phyloP scores from a whole-genome alignment of 2,888 invertebrate species.

The Seira musarum region DNA sequence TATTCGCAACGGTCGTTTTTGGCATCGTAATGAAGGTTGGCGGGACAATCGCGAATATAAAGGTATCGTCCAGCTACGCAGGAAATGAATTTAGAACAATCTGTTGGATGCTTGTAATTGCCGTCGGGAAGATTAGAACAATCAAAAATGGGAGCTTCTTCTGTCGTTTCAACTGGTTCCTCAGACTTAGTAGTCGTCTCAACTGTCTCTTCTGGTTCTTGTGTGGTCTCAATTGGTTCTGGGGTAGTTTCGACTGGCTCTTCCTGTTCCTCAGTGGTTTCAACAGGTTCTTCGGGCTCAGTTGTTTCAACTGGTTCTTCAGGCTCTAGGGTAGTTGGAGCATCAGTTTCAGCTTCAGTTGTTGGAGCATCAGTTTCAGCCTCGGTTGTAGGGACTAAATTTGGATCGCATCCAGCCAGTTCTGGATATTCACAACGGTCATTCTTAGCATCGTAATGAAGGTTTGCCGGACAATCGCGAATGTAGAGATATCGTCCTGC shows the following conservation, averaged over 20 bases:
- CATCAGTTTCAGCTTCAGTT: neutral
- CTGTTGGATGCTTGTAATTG: constrained; percentile 4
- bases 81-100: constrained; percentile 18
- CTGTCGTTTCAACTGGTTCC: no score
- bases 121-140: constrained; percentile 17
- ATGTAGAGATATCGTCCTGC: constrained; percentile 20
- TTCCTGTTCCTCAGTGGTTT: neutral
- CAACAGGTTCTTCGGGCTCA: no score
- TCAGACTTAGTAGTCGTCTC: no score
- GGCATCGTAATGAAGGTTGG: constrained; percentile 18
- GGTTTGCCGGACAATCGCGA: neutral
- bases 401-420: constrained; percentile 24
- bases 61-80: constrained; percentile 22
- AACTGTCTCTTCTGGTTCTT: no score
- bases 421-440: constrained; percentile 34
- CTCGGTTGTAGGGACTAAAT: neutral
- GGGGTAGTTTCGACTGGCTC: no score
- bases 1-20: neutral
- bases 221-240: no score
- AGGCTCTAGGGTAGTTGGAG: neutral
- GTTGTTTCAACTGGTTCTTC: no score
- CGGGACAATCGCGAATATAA: constrained; percentile 12
- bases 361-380: neutral
- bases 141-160: neutral
- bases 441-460: constrained; percentile 28